These are phyloP conservation scores for Herpailurus yagouaroundi DNA, from an alignment of 2,113 vertebrate genomes.

Conservation along the genomic window DNA sequence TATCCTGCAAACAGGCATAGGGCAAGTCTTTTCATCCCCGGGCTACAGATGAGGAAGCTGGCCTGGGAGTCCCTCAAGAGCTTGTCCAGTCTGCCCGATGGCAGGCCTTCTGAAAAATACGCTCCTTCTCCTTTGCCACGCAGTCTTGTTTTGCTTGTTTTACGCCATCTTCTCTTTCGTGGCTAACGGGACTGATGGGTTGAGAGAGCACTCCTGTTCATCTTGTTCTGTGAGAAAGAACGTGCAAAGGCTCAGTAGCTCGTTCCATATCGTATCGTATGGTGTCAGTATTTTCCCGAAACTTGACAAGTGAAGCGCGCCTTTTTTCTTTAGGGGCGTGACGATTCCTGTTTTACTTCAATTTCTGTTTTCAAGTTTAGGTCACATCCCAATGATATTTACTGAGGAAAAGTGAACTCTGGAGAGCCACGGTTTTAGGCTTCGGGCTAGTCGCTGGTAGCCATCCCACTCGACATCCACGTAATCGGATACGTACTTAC, in stretches of 20 bases:
- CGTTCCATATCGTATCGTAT: background rate
- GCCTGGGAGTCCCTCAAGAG: background rate
- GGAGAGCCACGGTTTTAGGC: background rate
- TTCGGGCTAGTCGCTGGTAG: background rate
- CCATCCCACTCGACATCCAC: background rate
- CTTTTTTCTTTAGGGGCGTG: background rate
- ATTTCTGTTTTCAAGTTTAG: conserved; percentile 23
- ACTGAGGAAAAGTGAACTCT: background rate
- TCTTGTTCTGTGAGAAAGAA: background rate
- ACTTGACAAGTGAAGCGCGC: background rate
- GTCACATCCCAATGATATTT: background rate
- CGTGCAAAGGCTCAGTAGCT: background rate
- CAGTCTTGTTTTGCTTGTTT: background rate
- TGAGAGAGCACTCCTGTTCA: background rate
- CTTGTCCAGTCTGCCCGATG: background rate
- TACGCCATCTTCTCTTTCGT: background rate
- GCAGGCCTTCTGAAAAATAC: background rate
- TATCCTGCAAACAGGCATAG: background rate
- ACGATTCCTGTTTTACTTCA: background rate
- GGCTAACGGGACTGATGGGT: background rate
- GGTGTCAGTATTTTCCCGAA: background rate
- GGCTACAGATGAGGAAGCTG: background rate
- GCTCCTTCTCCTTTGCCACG: background rate
- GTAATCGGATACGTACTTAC: background rate
- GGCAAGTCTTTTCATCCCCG: background rate